Evolutionary conservation across 92 coral and sea anemone species (phyloP).

Genomic region (Pocillopora grandis): DNA sequence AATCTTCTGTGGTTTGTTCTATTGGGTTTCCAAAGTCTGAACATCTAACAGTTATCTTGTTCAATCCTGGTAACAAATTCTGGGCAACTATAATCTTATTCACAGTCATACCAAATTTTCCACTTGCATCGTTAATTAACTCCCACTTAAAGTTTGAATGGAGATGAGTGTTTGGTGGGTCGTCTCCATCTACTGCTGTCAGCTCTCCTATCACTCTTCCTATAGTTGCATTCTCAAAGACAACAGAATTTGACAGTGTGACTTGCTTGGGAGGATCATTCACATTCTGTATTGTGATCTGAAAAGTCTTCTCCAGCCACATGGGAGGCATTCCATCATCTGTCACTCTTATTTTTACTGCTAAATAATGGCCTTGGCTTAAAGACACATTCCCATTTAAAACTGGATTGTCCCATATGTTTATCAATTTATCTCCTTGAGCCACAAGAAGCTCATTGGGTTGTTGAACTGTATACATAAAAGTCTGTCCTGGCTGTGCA

Average conservation of each 20-base stretch:
- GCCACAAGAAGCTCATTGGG: slow-evolving; percentile 44
- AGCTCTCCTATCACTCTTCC: slow-evolving; percentile 69
- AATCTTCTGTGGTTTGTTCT: slow-evolving; percentile 31
- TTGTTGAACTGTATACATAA: slow-evolving; percentile 63
- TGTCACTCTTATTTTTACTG: slow-evolving; percentile 59
- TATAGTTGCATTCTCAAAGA: slow-evolving; percentile 73
- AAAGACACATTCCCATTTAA: slow-evolving; percentile 68
- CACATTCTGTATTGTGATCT: slow-evolving; percentile 59
- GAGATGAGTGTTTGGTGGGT: slow-evolving; percentile 57
- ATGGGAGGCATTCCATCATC: slow-evolving; percentile 83
- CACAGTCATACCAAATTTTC: slow-evolving; percentile 61
- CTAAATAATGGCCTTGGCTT: slow-evolving; percentile 31
- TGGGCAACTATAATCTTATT: slow-evolving; percentile 63
- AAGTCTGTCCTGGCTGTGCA: slow-evolving; percentile 66
- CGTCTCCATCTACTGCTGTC: slow-evolving; percentile 84
- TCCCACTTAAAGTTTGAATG: slow-evolving; percentile 73
- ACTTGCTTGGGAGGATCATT: slow-evolving; percentile 90
- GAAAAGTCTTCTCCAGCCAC: slow-evolving; percentile 66
- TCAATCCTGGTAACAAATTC: slow-evolving; percentile 66
- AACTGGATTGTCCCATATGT: slow-evolving; percentile 71
- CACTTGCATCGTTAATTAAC: slow-evolving; percentile 50
- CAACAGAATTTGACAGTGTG: slow-evolving; percentile 57
- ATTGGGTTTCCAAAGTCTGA: slow-evolving; percentile 83
- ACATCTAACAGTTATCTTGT: slow-evolving; percentile 68
- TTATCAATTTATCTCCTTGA: slow-evolving; percentile 61